Evolutionary conservation across 2,113 vertebrate genomes (phyloP).

Genomic region (Tichodroma muraria): DNA sequence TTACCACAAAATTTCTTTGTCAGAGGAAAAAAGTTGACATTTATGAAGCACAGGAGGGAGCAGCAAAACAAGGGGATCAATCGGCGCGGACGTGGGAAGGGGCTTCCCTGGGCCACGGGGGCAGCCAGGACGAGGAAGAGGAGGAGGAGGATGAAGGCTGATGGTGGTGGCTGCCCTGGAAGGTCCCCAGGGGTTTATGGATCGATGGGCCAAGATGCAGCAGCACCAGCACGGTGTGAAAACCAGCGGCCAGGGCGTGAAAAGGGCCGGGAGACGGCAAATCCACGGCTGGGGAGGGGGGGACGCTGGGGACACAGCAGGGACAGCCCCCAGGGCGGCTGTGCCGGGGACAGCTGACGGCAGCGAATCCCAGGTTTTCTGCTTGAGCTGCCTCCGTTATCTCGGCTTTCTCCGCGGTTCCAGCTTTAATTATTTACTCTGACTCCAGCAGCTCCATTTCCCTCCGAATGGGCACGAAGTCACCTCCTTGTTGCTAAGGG

Average conservation of each 20-base stretch:
- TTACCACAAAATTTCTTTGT: conserved; percentile 68
- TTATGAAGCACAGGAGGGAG: conserved; percentile 54
- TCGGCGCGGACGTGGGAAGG: background rate
- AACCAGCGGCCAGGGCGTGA: rapidly evolving
- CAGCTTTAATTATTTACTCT: conserved; percentile 55
- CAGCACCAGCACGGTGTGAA: background rate
- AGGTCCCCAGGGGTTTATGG: background rate
- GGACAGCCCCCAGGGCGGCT: background rate
- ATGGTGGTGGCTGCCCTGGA: background rate
- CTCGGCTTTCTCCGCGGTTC: conserved; percentile 7
- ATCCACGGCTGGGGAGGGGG: rapidly evolving
- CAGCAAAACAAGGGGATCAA: conserved; percentile 21
- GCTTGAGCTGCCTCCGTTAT: conserved; percentile 17
- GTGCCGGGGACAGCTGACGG: background rate
- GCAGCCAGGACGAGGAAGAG: rapidly evolving
- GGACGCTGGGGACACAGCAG: background rate
- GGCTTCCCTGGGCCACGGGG: background rate
- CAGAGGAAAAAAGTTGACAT: conserved; percentile 56
- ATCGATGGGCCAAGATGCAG: background rate
- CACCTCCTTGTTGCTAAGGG: conserved; percentile 19
- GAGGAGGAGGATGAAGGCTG: background rate
- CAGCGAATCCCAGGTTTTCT: conserved; percentile 28
- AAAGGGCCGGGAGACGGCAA: background rate
- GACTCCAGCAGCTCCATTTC: conserved; percentile 1
- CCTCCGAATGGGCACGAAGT: background rate